Evolutionary conservation across 2,888 invertebrate species (phyloP).

Genomic region (Athalia cordata): DNA sequence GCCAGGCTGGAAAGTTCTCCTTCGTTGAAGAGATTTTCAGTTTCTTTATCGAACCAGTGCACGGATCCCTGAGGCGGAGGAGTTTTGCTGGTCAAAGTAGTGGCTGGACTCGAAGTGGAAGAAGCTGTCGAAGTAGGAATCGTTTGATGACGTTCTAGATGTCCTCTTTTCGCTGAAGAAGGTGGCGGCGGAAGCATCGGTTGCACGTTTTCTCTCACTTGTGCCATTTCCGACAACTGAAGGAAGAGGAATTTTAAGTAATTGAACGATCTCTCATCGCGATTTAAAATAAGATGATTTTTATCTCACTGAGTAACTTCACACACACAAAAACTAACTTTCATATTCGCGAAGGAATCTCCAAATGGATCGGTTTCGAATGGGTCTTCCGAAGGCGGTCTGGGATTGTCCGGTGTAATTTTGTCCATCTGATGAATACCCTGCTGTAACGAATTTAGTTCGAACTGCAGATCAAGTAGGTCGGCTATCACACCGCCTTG

Average conservation of each 20-base stretch:
- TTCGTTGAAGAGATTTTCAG: conserved; percentile 73
- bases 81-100: conserved; percentile 63
- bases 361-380: conserved; percentile 82
- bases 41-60: conserved; percentile 75
- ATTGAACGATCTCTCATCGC: neutral
- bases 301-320: neutral
- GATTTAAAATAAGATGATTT: neutral
- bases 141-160: conserved; percentile 68
- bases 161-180: conserved; percentile 66
- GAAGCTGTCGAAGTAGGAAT: conserved; percentile 63
- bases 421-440: conserved; percentile 93
- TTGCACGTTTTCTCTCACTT: conserved; percentile 68
- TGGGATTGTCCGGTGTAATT: conserved; percentile 83
- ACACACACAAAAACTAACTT: conserved; percentile 56
- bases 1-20: conserved; percentile 65
- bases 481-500: conserved; percentile 85
- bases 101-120: conserved; percentile 66
- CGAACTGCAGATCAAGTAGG: conserved; percentile 90
- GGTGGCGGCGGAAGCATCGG: conserved; percentile 70
- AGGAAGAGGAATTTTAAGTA: neutral
- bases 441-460: conserved; percentile 88
- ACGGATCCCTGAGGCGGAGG: conserved; percentile 65
- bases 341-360: conserved; percentile 81
- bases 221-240: conserved; percentile 39
- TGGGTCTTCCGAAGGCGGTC: conserved; percentile 77